phyloP scores from a whole-genome alignment of 2,888 invertebrate genomes.

The Melolontha melolontha region DNA sequence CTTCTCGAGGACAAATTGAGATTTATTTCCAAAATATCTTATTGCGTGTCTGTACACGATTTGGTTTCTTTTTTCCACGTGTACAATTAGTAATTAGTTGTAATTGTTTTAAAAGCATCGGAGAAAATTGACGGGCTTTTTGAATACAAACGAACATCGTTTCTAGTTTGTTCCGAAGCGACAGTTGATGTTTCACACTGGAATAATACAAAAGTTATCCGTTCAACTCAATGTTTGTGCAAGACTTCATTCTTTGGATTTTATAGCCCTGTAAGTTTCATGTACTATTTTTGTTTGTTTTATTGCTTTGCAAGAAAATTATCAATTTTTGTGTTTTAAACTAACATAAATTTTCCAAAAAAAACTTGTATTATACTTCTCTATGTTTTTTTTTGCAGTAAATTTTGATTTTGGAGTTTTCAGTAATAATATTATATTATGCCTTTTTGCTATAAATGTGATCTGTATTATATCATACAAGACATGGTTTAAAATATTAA shows the following conservation, averaged over 20 bases:
- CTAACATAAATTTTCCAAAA: no score
- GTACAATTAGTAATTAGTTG: slow-evolving; percentile 12
- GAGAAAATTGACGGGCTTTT: neutral
- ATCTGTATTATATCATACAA: no score
- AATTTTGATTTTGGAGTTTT: no score
- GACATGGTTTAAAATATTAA: no score
- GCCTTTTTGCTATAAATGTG: no score
- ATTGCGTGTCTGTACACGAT: slow-evolving; percentile 5
- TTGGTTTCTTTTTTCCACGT: slow-evolving; percentile 8
- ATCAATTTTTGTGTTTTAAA: no score
- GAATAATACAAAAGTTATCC: slow-evolving; percentile 9
- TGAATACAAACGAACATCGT: slow-evolving; percentile 12
- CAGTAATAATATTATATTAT: no score
- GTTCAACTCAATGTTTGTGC: neutral
- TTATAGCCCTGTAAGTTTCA: no score
- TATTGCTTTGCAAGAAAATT: no score
- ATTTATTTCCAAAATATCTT: slow-evolving; percentile 28
- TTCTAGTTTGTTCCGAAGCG: neutral
- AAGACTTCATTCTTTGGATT: neutral
- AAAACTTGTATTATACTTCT: no score
- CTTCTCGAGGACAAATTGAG: slow-evolving; percentile 26
- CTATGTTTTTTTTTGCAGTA: no score
- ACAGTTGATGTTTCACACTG: slow-evolving; percentile 21
- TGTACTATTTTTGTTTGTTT: no score
- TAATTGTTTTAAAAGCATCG: slow-evolving; percentile 34